Evolutionary conservation across 1,140 invertebrate species (phyloP), one percentile per base, ranked within the genome.

Genomic region (Goniozus legneri): DNA sequence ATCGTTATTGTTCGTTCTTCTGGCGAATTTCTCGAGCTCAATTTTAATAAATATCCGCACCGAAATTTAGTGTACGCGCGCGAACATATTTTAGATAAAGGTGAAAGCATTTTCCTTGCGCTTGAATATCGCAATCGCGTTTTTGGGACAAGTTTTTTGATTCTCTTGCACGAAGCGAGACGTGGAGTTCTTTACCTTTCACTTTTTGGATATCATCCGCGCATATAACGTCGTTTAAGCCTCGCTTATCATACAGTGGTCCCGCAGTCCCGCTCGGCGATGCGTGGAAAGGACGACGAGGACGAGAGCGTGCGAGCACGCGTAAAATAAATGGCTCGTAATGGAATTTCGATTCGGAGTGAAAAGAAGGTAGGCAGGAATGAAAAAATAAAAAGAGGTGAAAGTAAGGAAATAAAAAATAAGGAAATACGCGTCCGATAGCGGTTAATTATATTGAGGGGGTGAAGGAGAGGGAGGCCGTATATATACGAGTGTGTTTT

Each of bases 311-410:
- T n/a, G n/a, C 24, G 24, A 4, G 56, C 57, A 58, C 52, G 48
- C 56, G 58, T 60, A 60, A 60, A 61, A 67, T 67, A 69, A 69
- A 66, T 66, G 58, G 62, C 54, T 66, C 56, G 65, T 69, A 67
- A 67, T 69, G 67, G 67, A 67, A 69, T 69, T 60, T 69, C 65
- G 50, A 67, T 65, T 53, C 62, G 56, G 50, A 60, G 58, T 63
- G 67, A 67, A 55, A 58, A 54, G 44, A 47, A 47, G 27, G 15
- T 24, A n/a, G n/a, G n/a, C n/a, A n/a, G n/a, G n/a, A n/a, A n/a
- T n/a, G n/a, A n/a, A n/a, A n/a, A n/a, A n/a, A n/a, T n/a, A n/a
- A n/a, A n/a, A n/a, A n/a, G n/a, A n/a, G n/a, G 7, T 13, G 13
- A 18, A n/a, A 8, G 19, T 12, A 14, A 33, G 8, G n/a, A 19